Conservation (phyloP, 2,888 invertebrate genomes). For the Sphaerophoria taeniata region DNA sequence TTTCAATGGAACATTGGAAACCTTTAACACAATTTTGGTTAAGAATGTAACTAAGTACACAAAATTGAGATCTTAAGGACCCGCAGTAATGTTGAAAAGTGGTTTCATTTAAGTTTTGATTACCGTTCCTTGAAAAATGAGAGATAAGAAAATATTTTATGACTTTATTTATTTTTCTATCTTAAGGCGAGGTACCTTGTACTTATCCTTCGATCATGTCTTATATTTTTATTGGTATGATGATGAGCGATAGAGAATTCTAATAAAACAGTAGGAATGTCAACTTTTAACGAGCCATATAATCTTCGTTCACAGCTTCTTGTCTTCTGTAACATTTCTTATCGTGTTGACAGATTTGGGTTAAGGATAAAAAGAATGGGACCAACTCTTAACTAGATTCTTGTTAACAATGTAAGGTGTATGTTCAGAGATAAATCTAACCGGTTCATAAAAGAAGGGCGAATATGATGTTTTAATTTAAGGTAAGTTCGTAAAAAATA, state of each 20-base stretch:
- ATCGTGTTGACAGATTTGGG: constrained; percentile 29
- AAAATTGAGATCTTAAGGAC: constrained; percentile 8
- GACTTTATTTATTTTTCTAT: too few species aligned
- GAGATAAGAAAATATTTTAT: too few species aligned
- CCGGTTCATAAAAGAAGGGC: too few species aligned
- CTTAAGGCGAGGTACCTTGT: too few species aligned
- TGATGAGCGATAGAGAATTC: too few species aligned
- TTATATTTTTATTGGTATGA: too few species aligned
- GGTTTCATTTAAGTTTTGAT: constrained; percentile 2
- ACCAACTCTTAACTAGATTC: too few species aligned
- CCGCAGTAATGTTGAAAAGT: neutral
- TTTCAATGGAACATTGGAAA: neutral
- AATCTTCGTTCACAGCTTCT: constrained; percentile 64
- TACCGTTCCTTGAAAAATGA: constrained; percentile 7
- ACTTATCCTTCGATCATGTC: neutral
- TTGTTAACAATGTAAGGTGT: too few species aligned
- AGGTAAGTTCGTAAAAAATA: too few species aligned
- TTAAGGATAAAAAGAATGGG: constrained; percentile 4
- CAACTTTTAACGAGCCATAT: constrained; percentile 54
- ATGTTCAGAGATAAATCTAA: too few species aligned
- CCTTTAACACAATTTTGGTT: constrained; percentile 16
- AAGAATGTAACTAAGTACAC: neutral
- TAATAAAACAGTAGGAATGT: constrained; percentile 19
- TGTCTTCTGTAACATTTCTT: constrained; percentile 34
- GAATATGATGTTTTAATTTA: too few species aligned